These are phyloP conservation scores for Tetranychus piercei DNA, from an alignment of 2,888 invertebrate species.

Conservation along the genomic window DNA sequence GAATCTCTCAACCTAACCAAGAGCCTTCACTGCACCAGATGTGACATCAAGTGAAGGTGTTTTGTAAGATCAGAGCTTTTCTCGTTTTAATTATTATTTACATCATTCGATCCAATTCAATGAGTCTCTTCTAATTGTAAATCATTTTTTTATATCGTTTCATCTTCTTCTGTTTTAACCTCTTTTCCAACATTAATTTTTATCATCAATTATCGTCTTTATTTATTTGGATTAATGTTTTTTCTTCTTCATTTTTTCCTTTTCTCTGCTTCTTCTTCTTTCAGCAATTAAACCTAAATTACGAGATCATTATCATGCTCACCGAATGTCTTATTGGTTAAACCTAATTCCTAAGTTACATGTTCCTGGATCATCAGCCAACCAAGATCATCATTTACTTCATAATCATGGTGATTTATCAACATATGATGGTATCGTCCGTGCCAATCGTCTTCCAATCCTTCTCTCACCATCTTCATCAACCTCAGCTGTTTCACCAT, in stretches of 20 bases:
- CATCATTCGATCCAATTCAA: too few relatives aligned
- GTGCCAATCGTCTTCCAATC: constrained; percentile 4
- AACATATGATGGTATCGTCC: constrained; percentile 20
- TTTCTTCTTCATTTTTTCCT: too few relatives aligned
- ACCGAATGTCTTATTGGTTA: constrained; percentile 33
- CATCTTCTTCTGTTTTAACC: too few relatives aligned
- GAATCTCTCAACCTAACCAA: too few relatives aligned
- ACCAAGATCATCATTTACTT: constrained; percentile 36
- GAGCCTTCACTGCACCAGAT: too few relatives aligned
- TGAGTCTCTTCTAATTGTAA: too few relatives aligned
- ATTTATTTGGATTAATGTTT: background rate
- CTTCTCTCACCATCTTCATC: background rate
- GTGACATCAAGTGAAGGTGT: too few relatives aligned
- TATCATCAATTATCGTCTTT: background rate
- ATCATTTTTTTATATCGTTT: too few relatives aligned
- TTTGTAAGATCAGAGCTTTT: too few relatives aligned
- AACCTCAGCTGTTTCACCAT: background rate
- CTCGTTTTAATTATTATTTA: too few relatives aligned
- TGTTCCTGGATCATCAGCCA: constrained; percentile 42
- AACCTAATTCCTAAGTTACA: constrained; percentile 64
- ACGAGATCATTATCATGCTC: constrained; percentile 32
- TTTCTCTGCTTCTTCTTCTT: background rate
- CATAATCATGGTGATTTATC: constrained; percentile 19
- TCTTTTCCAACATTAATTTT: too few relatives aligned
- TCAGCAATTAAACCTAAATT: constrained; percentile 31